A percentile compares a stretch with the other conserved stretches of the same genome.
Conservation (phyloP, 2,888 invertebrate genomes). For the Apamea sordens region DNA sequence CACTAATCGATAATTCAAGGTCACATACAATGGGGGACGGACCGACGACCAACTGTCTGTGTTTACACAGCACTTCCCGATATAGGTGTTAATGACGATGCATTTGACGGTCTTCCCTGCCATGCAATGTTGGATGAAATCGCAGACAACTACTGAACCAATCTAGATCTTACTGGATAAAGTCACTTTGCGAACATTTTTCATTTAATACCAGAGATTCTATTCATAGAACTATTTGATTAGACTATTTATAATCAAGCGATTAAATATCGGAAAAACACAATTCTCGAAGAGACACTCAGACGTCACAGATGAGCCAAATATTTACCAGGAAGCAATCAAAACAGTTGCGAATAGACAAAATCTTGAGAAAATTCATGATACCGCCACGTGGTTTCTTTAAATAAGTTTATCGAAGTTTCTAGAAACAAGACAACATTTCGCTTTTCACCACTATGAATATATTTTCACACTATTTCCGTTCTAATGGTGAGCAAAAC, state of each 20-base stretch:
- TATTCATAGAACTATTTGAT: conserved; percentile 27
- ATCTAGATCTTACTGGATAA: neutral
- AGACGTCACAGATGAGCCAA: conserved; percentile 56
- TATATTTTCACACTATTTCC: conserved; percentile 61
- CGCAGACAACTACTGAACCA: neutral
- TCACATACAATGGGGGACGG: conserved; percentile 22
- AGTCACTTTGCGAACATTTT: neutral
- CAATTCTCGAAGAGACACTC: conserved; percentile 40
- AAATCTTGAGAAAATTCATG: conserved; percentile 41
- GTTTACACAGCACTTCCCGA: conserved; percentile 20
- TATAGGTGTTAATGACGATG: conserved; percentile 23
- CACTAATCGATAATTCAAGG: conserved; percentile 62
- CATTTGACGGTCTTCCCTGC: conserved; percentile 33
- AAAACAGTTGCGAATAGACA: conserved; percentile 44
- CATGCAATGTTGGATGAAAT: neutral
- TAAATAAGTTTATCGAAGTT: conserved; percentile 59
- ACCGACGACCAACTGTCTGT: conserved; percentile 14
- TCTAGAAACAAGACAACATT: conserved; percentile 58
- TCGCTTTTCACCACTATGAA: conserved; percentile 42
- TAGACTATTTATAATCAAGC: conserved; percentile 27
- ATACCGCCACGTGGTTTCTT: conserved; percentile 57
- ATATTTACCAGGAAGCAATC: conserved; percentile 62
- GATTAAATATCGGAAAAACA: conserved; percentile 46
- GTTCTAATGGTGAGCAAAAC: conserved; percentile 39
- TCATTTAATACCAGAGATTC: conserved; percentile 1